phyloP scores from a whole-genome alignment of 2,797 vertebrate genomes.

The Chaenodraco wilsoni region DNA sequence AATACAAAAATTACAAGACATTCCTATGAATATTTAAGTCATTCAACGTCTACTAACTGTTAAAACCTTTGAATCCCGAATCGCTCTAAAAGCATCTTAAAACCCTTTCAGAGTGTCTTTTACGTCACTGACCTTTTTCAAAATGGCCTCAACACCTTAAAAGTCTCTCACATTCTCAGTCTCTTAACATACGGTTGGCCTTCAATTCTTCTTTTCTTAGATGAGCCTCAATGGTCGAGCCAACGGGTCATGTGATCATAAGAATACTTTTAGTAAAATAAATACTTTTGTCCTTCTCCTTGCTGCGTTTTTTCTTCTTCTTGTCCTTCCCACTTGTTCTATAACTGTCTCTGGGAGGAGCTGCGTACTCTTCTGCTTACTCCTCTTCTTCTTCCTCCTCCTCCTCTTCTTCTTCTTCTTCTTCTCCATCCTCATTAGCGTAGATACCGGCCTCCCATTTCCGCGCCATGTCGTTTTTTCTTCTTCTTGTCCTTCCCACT shows the following conservation, averaged over 20 bases:
- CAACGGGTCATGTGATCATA: constrained; percentile 59
- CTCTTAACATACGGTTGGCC: constrained; percentile 44
- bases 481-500: constrained; percentile 28
- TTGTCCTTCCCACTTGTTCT: constrained; percentile 19
- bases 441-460: constrained; percentile 81
- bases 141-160: constrained; percentile 45
- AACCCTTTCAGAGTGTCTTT: constrained; percentile 45
- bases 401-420: constrained; percentile 68
- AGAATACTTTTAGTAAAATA: constrained; percentile 74
- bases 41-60: constrained; percentile 55
- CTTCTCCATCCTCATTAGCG: constrained; percentile 67
- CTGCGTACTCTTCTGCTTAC: constrained; percentile 60
- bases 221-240: constrained; percentile 24
- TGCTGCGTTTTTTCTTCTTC: constrained; percentile 27
- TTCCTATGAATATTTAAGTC: constrained; percentile 53
- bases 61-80: constrained; percentile 16
- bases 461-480: constrained; percentile 90
- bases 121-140: constrained; percentile 16
- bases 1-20: constrained; percentile 39
- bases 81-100: constrained; percentile 27
- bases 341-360: constrained; percentile 29
- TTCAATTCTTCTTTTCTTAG: constrained; percentile 38
- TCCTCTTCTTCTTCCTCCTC: constrained; percentile 71
- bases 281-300: constrained; percentile 65
- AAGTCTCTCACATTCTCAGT: constrained; percentile 43